Percentiles rank a stretch among this genome's conserved stretches.
phyloP scores from a whole-genome alignment of 2,113 vertebrate species.

The Burhinus oedicnemus region DNA sequence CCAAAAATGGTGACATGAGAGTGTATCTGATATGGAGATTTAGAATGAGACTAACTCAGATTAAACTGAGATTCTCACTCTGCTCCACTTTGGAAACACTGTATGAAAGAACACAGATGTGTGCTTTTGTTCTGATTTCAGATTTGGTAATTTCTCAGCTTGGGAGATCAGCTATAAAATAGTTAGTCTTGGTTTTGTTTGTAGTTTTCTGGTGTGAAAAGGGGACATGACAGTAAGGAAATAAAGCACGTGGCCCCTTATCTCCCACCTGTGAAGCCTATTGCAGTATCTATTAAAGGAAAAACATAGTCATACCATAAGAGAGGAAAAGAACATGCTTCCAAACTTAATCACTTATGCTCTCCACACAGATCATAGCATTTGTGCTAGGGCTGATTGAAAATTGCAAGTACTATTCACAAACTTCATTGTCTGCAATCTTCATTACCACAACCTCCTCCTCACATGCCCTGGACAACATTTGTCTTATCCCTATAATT shows the following conservation, averaged over 20 bases:
- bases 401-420: not conserved
- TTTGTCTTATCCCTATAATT: not conserved
- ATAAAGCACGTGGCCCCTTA: not conserved
- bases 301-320: not conserved
- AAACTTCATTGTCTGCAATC: not conserved
- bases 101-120: not conserved
- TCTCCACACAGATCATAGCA: not conserved
- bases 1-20: not conserved
- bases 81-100: not conserved
- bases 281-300: not conserved
- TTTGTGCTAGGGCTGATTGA: not conserved
- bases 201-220: not conserved
- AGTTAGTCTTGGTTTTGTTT: not conserved
- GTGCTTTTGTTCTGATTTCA: not conserved
- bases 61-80: not conserved
- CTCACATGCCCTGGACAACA: not conserved
- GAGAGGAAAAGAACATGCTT: not conserved
- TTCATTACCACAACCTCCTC: not conserved
- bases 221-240: not conserved
- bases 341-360: not conserved
- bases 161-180: not conserved
- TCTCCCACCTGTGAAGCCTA: accelerated
- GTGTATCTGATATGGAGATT: not conserved
- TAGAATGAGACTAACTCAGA: not conserved
- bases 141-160: not conserved